phyloP scores from a whole-genome alignment of 2,888 invertebrate species.

The Temnothorax unifasciatus region DNA sequence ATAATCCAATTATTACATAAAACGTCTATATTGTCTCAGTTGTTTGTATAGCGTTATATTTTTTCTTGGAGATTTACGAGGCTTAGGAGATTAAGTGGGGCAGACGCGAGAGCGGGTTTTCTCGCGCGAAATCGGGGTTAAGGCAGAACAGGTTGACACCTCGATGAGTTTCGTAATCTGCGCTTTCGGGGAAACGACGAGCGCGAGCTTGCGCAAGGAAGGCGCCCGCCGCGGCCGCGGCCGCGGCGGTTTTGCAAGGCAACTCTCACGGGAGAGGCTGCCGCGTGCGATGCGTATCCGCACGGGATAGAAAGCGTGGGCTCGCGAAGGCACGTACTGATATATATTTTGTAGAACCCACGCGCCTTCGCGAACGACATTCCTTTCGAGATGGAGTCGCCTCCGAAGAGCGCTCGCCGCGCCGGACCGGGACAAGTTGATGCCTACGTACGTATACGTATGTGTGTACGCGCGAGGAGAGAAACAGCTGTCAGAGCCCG shows the following conservation, averaged over 20 bases:
- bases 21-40: not conserved
- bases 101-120: not conserved
- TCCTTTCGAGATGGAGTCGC: conserved; percentile 76
- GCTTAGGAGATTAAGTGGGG: not conserved
- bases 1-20: not conserved
- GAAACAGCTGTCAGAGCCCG: conserved; percentile 73
- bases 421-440: conserved; percentile 76
- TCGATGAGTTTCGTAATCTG: conserved; percentile 54
- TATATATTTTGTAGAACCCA: conserved; percentile 75
- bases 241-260: conserved; percentile 65
- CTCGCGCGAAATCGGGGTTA: conserved; percentile 53
- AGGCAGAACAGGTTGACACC: conserved; percentile 63
- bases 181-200: conserved; percentile 67
- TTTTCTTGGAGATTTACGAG: not conserved
- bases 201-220: conserved; percentile 63
- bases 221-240: not conserved
- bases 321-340: conserved; percentile 67
- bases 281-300: conserved; percentile 53
- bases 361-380: conserved; percentile 74
- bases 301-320: conserved; percentile 69
- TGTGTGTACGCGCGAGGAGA: conserved; percentile 31
- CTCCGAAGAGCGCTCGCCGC: conserved; percentile 35
- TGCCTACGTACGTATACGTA: conserved; percentile 72
- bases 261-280: conserved; percentile 54
- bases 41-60: not conserved